phyloP scores from a whole-genome alignment of 2,113 vertebrate species.

The Sula dactylatra region DNA sequence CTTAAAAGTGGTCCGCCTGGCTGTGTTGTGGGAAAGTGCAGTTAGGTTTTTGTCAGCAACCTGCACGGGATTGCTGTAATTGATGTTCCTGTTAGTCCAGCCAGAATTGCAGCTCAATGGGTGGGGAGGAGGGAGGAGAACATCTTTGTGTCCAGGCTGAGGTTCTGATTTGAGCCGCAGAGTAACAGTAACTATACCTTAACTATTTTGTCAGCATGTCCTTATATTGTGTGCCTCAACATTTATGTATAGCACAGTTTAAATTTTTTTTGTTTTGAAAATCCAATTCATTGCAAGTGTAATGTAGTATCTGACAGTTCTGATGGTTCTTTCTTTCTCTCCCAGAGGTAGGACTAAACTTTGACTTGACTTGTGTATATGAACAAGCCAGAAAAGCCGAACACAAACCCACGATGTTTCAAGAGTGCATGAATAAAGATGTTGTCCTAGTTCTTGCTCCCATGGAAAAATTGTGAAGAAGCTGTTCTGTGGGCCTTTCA shows the following conservation, averaged over 20 bases:
- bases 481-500: slow-evolving; percentile 68
- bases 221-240: slow-evolving; percentile 53
- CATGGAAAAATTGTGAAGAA: slow-evolving; percentile 70
- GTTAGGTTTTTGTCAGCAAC: not conserved
- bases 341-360: slow-evolving; percentile 72
- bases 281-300: slow-evolving; percentile 63
- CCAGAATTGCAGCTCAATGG: not conserved
- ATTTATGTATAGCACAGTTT: slow-evolving; percentile 54
- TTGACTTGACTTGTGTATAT: slow-evolving; percentile 71
- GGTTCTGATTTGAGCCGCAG: not conserved
- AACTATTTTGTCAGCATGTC: slow-evolving; percentile 51
- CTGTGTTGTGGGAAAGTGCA: not conserved
- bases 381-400: slow-evolving; percentile 71
- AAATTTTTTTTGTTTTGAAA: slow-evolving; percentile 34
- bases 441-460: slow-evolving; percentile 71
- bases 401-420: slow-evolving; percentile 71
- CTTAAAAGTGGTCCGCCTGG: accelerated
- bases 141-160: not conserved
- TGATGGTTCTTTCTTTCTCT: slow-evolving; percentile 73
- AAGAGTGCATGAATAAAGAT: slow-evolving; percentile 72
- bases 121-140: slow-evolving; percentile 16
- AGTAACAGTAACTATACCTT: not conserved
- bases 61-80: not conserved
- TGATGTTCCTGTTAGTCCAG: accelerated
- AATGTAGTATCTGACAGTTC: slow-evolving; percentile 63